phyloP scores from a whole-genome alignment of 2,113 vertebrate genomes.

The Spizaetus ornatus region DNA sequence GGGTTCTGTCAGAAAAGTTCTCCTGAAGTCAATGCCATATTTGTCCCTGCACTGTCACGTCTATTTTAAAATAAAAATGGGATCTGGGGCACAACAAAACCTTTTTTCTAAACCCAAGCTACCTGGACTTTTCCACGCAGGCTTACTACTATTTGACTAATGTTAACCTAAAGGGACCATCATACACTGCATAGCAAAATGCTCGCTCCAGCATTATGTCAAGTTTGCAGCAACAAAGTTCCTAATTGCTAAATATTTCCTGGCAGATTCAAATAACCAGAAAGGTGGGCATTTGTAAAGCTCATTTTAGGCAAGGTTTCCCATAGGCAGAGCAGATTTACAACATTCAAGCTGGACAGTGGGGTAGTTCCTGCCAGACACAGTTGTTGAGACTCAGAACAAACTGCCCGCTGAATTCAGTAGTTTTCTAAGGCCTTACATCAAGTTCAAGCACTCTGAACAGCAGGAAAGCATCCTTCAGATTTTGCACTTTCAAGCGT shows the following conservation, averaged over 20 bases:
- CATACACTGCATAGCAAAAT: background rate
- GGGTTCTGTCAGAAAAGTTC: background rate
- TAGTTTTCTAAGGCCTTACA: background rate
- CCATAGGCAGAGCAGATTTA: background rate
- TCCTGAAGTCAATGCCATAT: background rate
- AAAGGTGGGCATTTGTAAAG: background rate
- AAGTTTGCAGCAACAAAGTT: background rate
- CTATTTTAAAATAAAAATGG: background rate
- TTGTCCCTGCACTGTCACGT: background rate
- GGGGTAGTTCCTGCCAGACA: background rate
- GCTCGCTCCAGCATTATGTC: background rate
- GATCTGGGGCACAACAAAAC: background rate
- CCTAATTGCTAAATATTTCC: background rate
- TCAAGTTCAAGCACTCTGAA: background rate
- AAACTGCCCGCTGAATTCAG: background rate
- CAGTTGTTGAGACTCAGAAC: background rate
- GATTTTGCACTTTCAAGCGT: background rate
- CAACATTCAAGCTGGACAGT: background rate
- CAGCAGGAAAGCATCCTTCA: background rate
- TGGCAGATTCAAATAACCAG: background rate
- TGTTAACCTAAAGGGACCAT: background rate
- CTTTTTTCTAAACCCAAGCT: background rate
- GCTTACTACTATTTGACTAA: background rate
- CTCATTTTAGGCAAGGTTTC: background rate
- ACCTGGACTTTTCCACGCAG: background rate